A percentile compares a stretch with the other conserved stretches of the same genome.
These are phyloP conservation scores for Philypnodon macrostomus DNA, from an alignment of 2,797 vertebrate genomes.

Conservation along the genomic window DNA sequence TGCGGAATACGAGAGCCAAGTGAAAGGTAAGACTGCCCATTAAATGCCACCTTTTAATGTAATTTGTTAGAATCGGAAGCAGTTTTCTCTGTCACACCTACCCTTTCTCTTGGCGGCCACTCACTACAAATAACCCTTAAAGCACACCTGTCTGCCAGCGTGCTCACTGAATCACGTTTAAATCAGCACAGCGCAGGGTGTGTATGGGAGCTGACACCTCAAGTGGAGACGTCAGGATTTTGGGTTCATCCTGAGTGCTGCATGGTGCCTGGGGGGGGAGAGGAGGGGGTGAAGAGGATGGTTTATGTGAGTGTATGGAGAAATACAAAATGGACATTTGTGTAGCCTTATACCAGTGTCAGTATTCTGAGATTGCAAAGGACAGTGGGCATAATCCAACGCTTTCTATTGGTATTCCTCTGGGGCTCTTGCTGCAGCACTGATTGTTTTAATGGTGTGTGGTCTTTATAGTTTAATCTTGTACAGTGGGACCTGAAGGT, in stretches of 20 bases:
- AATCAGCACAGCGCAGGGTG: constrained; percentile 26
- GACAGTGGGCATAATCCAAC: constrained; percentile 8
- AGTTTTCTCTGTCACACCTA: constrained; percentile 35
- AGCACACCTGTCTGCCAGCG: constrained; percentile 37
- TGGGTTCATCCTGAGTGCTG: constrained; percentile 75
- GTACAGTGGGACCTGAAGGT: constrained; percentile 19
- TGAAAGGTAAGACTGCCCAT: constrained; percentile 82
- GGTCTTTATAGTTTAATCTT: constrained; percentile 10
- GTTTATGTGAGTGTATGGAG: constrained; percentile 1
- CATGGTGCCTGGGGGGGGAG: constrained; percentile 55
- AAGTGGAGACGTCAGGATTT: constrained; percentile 61
- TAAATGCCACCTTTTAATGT: background rate
- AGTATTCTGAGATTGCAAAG: constrained; percentile 14
- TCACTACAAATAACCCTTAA: constrained; percentile 16
- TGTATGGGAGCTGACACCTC: constrained; percentile 53
- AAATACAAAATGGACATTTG: constrained; percentile 12
- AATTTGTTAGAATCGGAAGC: too few relatives aligned
- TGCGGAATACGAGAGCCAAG: constrained; percentile 92
- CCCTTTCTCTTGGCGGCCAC: constrained; percentile 19
- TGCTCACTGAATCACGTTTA: constrained; percentile 16
- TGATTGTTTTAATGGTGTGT: constrained; percentile 28
- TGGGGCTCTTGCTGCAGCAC: constrained; percentile 57
- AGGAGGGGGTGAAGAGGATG: constrained; percentile 17
- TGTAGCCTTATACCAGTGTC: constrained; percentile 22
- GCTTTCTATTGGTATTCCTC: constrained; percentile 60